phyloP scores from a whole-genome alignment of 2,888 invertebrate genomes.

The Omphaloscelis lunosa region DNA sequence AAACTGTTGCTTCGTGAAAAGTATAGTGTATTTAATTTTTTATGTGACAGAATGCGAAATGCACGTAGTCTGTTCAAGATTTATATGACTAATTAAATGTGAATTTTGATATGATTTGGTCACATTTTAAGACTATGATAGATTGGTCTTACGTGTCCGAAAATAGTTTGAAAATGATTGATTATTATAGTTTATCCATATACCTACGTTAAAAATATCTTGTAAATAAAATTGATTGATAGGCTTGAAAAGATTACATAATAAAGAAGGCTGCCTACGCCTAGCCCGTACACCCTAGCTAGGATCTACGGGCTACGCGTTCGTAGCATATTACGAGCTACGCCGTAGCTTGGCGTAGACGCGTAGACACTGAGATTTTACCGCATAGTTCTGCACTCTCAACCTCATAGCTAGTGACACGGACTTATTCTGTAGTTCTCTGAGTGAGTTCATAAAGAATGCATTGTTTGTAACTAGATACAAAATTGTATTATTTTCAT shows the following conservation, averaged over 20 bases:
- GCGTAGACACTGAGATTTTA: background rate
- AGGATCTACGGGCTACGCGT: conserved; percentile 14
- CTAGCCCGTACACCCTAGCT: background rate
- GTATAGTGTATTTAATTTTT: background rate
- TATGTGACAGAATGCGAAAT: background rate
- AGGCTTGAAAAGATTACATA: background rate
- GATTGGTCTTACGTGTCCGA: background rate
- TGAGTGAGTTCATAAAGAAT: background rate
- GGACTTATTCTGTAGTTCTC: background rate
- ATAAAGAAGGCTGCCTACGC: background rate
- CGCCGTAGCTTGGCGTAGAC: conserved; percentile 21
- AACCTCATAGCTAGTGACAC: background rate
- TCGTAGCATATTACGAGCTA: conserved; percentile 39
- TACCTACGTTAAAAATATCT: background rate
- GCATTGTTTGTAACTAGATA: background rate
- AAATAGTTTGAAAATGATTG: conserved; percentile 5
- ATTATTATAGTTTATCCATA: conserved; percentile 14
- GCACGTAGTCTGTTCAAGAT: background rate
- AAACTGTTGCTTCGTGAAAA: conserved; percentile 26
- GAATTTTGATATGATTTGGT: background rate
- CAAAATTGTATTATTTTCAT: background rate
- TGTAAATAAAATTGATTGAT: background rate
- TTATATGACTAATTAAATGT: background rate
- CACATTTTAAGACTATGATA: background rate
- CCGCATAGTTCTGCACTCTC: background rate